A percentile compares a stretch with the other conserved stretches of the same genome.
Evolutionary conservation across 2,113 vertebrate genomes (phyloP).

Genomic region (Oceanodroma tethys): DNA sequence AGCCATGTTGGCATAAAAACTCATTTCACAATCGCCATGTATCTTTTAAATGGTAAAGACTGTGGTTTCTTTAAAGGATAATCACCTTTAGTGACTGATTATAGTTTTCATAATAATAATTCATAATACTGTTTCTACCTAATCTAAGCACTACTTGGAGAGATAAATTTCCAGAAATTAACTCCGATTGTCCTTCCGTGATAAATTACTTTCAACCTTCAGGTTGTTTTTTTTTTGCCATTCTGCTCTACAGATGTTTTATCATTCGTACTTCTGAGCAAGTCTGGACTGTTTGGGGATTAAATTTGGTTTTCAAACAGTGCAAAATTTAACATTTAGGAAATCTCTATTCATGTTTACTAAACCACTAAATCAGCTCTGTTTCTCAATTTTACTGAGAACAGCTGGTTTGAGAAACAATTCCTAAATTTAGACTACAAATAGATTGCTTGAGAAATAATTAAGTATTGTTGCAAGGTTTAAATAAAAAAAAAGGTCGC

Average conservation of each 20-base stretch:
- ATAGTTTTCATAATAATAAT: neutral
- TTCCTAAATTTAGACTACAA: constrained; percentile 36
- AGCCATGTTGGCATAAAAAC: neutral
- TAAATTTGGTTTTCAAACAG: neutral
- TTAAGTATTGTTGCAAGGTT: neutral
- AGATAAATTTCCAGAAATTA: neutral
- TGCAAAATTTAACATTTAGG: neutral
- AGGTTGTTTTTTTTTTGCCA: neutral
- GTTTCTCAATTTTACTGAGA: neutral
- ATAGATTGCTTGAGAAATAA: constrained; percentile 43
- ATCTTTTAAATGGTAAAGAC: neutral
- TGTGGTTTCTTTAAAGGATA: neutral
- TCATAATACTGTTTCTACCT: neutral
- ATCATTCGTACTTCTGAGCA: neutral
- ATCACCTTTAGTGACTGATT: neutral
- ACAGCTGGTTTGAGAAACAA: neutral
- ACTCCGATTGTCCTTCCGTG: neutral
- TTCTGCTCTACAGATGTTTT: neutral
- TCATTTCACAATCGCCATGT: neutral
- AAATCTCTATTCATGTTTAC: neutral
- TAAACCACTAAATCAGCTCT: neutral
- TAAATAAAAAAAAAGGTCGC: neutral
- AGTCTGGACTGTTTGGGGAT: neutral
- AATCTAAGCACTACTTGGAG: neutral
- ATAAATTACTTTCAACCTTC: neutral